phyloP scores from a whole-genome alignment of 2,888 invertebrate species.

The Drosophila subquinaria region DNA sequence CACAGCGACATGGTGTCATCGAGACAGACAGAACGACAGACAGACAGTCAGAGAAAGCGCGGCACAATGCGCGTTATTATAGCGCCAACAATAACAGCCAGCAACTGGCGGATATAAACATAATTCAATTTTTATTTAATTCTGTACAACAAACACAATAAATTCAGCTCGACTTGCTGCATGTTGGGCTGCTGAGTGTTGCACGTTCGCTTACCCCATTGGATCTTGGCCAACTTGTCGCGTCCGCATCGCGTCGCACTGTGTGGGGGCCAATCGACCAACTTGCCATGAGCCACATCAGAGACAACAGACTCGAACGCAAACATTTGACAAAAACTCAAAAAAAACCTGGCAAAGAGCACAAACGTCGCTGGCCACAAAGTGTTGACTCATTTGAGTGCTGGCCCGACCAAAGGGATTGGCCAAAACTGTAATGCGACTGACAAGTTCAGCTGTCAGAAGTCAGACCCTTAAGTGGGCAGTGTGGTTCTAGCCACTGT shows the following conservation, averaged over 20 bases:
- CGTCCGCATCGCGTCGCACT: conserved; percentile 56
- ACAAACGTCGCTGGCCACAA: conserved; percentile 46
- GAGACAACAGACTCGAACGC: conserved; percentile 10
- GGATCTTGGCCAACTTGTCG: conserved; percentile 69
- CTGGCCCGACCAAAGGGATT: conserved; percentile 21
- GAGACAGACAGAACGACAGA: conserved; percentile 24
- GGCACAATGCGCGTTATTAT: conserved; percentile 74
- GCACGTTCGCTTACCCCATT: conserved; percentile 33
- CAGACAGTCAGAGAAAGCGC: conserved; percentile 18
- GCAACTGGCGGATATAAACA: conserved; percentile 77
- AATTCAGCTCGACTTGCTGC: conserved; percentile 72
- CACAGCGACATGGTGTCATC: conserved; percentile 59
- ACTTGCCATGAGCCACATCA: conserved; percentile 5
- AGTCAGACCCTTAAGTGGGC: conserved; percentile 2
- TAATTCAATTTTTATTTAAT: conserved; percentile 83
- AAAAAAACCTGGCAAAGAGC: conserved; percentile 5
- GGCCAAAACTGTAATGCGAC: conserved; percentile 60
- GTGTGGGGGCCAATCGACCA: conserved; percentile 57
- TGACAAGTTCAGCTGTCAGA: conserved; percentile 22
- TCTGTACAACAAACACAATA: conserved; percentile 79
- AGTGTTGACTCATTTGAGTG: conserved; percentile 79
- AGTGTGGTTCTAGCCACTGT: conserved; percentile 11
- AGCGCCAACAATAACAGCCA: conserved; percentile 71
- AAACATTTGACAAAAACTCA: conserved; percentile 16
- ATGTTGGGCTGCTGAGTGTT: conserved; percentile 33